These are phyloP conservation scores for Chloroclystis v-ata DNA, from an alignment of 2,888 invertebrate genomes.

Conservation along the genomic window DNA sequence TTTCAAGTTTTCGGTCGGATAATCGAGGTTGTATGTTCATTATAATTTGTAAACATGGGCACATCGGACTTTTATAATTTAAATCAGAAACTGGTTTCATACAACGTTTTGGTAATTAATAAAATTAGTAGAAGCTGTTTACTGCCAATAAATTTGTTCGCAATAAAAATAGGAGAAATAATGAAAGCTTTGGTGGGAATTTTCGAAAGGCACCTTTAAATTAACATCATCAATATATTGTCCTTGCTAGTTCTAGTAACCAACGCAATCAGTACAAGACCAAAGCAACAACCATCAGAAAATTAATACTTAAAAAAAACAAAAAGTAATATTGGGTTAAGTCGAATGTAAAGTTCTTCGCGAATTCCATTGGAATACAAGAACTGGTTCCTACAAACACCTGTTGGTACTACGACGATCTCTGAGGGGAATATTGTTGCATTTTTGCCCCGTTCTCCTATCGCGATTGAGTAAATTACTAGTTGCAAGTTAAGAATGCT, in stretches of 20 bases:
- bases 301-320: constrained; percentile 18
- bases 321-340: constrained; percentile 23
- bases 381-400: constrained; percentile 30
- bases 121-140: not conserved
- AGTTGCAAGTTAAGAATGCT: not conserved
- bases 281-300: constrained; percentile 13
- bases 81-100: no score
- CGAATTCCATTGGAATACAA: constrained; percentile 24
- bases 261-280: not conserved
- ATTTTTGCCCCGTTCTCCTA: constrained; percentile 18
- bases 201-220: no score
- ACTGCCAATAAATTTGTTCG: no score
- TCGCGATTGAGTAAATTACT: constrained; percentile 17
- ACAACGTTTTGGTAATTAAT: not conserved
- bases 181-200: no score
- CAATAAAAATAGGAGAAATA: no score
- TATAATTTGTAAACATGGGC: constrained; percentile 13
- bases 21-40: constrained; percentile 46
- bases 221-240: no score
- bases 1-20: constrained; percentile 56
- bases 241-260: no score
- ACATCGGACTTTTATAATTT: no score
- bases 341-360: constrained; percentile 21
- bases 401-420: constrained; percentile 28
- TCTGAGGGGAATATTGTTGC: constrained; percentile 20